phyloP scores from a whole-genome alignment of 2,888 invertebrate species.

The Leptura quadrifasciata region DNA sequence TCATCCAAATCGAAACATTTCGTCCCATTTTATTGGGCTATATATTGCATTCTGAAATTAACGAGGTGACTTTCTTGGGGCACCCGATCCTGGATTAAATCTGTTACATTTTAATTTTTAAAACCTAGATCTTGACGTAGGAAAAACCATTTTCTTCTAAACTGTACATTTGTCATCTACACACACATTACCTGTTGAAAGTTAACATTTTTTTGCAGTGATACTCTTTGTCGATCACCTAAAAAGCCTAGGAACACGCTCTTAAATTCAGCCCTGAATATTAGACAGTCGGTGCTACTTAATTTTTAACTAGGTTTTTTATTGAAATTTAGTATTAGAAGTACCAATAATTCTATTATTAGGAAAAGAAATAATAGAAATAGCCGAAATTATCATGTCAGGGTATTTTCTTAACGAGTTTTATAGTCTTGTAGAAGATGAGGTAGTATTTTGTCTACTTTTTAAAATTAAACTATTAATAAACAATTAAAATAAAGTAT shows the following conservation, averaged over 20 bases:
- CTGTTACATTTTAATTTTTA: too few species aligned
- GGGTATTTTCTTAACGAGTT: constrained; percentile 37
- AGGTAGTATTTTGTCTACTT: constrained; percentile 25
- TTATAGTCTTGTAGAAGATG: constrained; percentile 5
- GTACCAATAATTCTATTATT: constrained; percentile 9
- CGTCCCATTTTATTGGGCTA: too few species aligned
- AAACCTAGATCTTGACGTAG: too few species aligned
- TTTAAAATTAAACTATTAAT: constrained; percentile 13
- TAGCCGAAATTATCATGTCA: constrained; percentile 38
- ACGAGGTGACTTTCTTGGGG: too few species aligned
- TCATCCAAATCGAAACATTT: too few species aligned
- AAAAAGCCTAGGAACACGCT: background rate
- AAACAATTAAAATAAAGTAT: background rate
- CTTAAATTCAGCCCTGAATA: constrained; percentile 5
- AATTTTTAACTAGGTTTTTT: constrained; percentile 8
- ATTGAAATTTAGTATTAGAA: constrained; percentile 12
- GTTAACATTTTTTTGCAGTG: too few species aligned
- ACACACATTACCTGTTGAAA: too few species aligned
- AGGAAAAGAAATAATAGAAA: background rate
- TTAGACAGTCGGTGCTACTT: constrained; percentile 18
- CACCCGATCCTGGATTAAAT: too few species aligned
- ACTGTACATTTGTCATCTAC: too few species aligned
- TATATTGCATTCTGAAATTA: too few species aligned
- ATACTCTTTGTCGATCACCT: too few species aligned
- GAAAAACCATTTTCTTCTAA: too few species aligned